Evolutionary conservation across 2,113 vertebrate genomes (phyloP).

Genomic region (Macrotis lagotis): DNA sequence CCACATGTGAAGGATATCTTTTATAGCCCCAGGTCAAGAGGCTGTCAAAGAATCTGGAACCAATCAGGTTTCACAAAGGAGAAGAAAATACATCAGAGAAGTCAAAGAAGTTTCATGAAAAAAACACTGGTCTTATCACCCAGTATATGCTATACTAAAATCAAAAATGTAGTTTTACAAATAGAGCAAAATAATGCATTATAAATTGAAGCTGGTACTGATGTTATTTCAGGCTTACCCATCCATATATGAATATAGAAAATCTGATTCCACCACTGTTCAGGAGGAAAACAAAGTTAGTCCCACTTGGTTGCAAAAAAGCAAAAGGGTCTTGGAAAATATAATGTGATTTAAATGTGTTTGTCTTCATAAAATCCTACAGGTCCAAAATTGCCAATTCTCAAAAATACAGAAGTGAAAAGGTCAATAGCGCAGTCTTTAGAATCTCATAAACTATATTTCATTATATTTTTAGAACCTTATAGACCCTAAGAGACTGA

Average conservation of each 20-base stretch:
- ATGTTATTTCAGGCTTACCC: conserved; percentile 14
- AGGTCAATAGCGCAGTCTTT: conserved; percentile 67
- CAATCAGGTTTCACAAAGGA: too few relatives aligned
- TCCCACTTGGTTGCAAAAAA: conserved; percentile 11
- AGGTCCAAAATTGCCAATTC: conserved; percentile 55
- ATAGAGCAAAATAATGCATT: conserved; percentile 2
- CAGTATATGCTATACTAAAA: neutral
- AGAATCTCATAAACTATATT: conserved; percentile 64
- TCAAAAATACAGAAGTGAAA: conserved; percentile 61
- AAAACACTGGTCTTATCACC: neutral
- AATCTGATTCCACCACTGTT: conserved; percentile 37
- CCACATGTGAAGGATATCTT: too few relatives aligned
- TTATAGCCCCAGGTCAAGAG: too few relatives aligned
- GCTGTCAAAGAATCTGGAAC: too few relatives aligned
- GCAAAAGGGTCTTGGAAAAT: conserved; percentile 39
- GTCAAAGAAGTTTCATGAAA: too few relatives aligned
- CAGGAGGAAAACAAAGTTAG: conserved; percentile 13
- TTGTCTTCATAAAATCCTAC: conserved; percentile 55
- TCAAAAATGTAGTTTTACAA: neutral
- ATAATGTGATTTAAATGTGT: neutral
- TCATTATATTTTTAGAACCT: neutral
- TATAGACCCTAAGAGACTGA: too few relatives aligned
- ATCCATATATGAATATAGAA: neutral
- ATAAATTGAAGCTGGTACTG: conserved; percentile 35
- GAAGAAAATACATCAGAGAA: too few relatives aligned